Base-by-base conservation (phyloP, 2,888 invertebrate genomes). In the Cerastis leucographa region DNA sequence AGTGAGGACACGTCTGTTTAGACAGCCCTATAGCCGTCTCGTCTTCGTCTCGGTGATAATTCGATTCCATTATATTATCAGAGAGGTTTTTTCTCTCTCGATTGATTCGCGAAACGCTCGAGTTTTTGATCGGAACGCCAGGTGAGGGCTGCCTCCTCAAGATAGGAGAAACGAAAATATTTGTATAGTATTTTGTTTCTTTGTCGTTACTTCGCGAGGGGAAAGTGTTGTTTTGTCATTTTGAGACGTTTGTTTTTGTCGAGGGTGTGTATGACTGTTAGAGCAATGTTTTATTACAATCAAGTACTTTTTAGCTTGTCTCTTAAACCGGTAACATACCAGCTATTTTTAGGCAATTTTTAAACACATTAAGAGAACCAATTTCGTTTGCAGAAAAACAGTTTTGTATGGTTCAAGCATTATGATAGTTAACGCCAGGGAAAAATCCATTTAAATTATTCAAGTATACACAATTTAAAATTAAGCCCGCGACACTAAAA, bases 1-100 rank as follows among this genome's bases (percentile, higher is more conserved):
- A 83, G n/a, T 64, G 40, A 42, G 73, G 61, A 61, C 74, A 44
- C 72, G 69, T 67, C 67, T 80, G 78, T 86, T 84, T 76, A 76
- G 85, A 78, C 87, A 87, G 81, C 88, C 89, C 89, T 87, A 87
- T 75, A 82, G 88, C 83, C 87, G 89, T 90, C 87, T 92, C 92
- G 93, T 93, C 95, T 95, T 95, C 94, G 94, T 94, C 94, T 93
- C 90, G 89, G 93, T 93, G 95, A 96, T 96, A 95, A 96, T 96
- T 96, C 95, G 95, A 96, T 96, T 96, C 94, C 91, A 94, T 96
- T 94, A 94, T 95, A 94, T 95, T 94, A 95, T 94, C 93, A 88
- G 76, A 79, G 83, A 89, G 91, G 86, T 91, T 94, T 95, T 83
- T 95, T 94, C 93, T 93, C 93, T 92, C 91, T 93, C 95, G 94